These are phyloP conservation scores for Capricornis sumatraensis DNA, from an alignment of 2,113 vertebrate genomes.

Conservation along the genomic window DNA sequence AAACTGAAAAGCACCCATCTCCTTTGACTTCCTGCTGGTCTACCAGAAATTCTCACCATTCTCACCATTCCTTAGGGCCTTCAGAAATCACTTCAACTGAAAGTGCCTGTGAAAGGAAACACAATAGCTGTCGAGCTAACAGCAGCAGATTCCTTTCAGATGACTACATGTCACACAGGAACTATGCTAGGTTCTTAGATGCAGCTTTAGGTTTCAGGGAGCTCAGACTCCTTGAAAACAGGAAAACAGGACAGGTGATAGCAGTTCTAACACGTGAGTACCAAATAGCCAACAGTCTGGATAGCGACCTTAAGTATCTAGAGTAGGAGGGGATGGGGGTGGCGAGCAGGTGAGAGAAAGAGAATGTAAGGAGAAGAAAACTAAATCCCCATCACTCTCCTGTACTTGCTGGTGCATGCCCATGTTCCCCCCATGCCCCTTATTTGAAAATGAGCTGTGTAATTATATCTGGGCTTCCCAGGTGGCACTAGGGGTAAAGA, in stretches of 20 bases:
- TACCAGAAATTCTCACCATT: not conserved
- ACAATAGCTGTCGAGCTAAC: conserved; percentile 12
- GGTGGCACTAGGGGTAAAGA: not conserved
- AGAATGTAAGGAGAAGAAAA: not conserved
- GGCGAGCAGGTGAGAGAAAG: not conserved
- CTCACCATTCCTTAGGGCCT: not conserved
- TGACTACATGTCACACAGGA: conserved; percentile 4
- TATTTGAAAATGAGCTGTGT: not conserved
- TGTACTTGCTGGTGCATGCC: not conserved
- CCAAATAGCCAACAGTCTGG: not conserved
- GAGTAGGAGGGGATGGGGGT: not conserved
- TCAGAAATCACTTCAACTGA: conserved; percentile 29
- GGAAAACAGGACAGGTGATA: not conserved
- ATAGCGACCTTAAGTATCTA: not conserved
- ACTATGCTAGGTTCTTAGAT: not conserved
- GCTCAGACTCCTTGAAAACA: not conserved
- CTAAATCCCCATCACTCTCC: not conserved
- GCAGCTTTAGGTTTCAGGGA: conserved; percentile 14
- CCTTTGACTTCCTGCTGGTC: not conserved
- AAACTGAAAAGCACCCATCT: conserved; percentile 7
- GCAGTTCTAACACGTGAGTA: not conserved
- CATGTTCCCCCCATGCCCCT: not conserved
- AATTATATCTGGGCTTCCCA: not conserved
- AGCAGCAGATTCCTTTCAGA: conserved; percentile 16
- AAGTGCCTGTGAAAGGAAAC: conserved; percentile 14